Conservation (phyloP, 2,113 vertebrate genomes). For the Nerophis ophidion region DNA sequence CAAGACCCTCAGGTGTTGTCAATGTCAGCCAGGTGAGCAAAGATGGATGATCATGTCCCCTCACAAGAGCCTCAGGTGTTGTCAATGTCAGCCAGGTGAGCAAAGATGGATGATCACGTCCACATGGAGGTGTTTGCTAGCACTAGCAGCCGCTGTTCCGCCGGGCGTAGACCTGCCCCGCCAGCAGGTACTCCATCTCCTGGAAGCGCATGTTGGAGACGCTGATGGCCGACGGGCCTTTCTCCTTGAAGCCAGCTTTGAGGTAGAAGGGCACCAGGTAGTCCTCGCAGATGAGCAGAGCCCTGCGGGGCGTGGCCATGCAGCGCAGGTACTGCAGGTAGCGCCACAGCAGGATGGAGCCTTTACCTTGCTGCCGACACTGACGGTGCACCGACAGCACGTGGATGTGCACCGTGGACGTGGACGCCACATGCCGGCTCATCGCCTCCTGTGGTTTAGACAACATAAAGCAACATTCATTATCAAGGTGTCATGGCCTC, state of each 20-base stretch:
- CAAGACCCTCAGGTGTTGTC: too few relatives aligned
- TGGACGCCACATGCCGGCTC: constrained; percentile 65
- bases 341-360: constrained; percentile 75
- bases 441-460: constrained; percentile 69
- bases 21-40: too few relatives aligned
- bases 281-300: constrained; percentile 74
- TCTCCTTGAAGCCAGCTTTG: constrained; percentile 74
- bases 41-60: too few relatives aligned
- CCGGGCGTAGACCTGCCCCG: constrained; percentile 63
- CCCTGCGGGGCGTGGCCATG: constrained; percentile 58
- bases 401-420: constrained; percentile 69
- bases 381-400: constrained; percentile 75
- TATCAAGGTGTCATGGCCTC: neutral
- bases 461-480: neutral
- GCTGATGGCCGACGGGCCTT: constrained; percentile 62
- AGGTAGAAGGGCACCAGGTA: constrained; percentile 74
- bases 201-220: constrained; percentile 65
- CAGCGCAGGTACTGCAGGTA: constrained; percentile 75
- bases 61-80: too few relatives aligned
- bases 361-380: constrained; percentile 76
- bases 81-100: too few relatives aligned
- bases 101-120: too few relatives aligned
- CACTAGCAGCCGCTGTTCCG: constrained; percentile 71
- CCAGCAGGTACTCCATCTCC: constrained; percentile 72
- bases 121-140: constrained; percentile 29